Base-by-base conservation (phyloP, 2,797 vertebrate genomes). In the Sitta carolinensis region DNA sequence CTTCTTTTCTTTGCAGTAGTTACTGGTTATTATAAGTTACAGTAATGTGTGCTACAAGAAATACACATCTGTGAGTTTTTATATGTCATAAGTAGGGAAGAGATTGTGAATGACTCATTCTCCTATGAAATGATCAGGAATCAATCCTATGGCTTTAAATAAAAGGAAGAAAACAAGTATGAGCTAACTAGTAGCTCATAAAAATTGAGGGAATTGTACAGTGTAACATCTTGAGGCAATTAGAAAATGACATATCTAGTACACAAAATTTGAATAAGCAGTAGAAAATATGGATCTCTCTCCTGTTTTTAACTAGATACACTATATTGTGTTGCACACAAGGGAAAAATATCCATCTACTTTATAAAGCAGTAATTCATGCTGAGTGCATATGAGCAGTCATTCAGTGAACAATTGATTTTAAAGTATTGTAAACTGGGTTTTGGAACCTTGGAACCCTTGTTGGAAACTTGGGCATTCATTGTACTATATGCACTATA, bases 361-460 rank as follows among this genome's bases (percentile, higher is more conserved):
- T 96, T 98, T 98, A 98, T 98, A 98, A 98, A 97, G 96, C 97
- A 97, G 95, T 98, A 98, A 98, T 98, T 99, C 97, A 97, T 93
- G 96, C 93, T 93, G 97, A 97, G 97, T 97, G 94, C 94, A 89
- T 97, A 93, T 92, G 69, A 97, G 69, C 84, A 97, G 94, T 92
- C 93, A 96, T 97, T 98, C 95, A 91, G 72, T 97, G 94, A 96
- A 95, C 95, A 96, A 97, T 96, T 97, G 97, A 97, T 98, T 98
- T 97, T 96, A 34, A 79, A 92, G 83, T 97, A 93, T 94, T 88
- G 95, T 92, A 95, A 90, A 83, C 69, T 88, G 80, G 23, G 34
- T 45, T 45, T 45, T 45, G 43, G 43, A 45, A 45, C 43, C 43
- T 45, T 45, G 43, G 18, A 45, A 45, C 43, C 43, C 43, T 45